These are phyloP conservation scores for Stichodactyla mertensii DNA, from an alignment of 64 coral and sea anemone species.

Conservation along the genomic window DNA sequence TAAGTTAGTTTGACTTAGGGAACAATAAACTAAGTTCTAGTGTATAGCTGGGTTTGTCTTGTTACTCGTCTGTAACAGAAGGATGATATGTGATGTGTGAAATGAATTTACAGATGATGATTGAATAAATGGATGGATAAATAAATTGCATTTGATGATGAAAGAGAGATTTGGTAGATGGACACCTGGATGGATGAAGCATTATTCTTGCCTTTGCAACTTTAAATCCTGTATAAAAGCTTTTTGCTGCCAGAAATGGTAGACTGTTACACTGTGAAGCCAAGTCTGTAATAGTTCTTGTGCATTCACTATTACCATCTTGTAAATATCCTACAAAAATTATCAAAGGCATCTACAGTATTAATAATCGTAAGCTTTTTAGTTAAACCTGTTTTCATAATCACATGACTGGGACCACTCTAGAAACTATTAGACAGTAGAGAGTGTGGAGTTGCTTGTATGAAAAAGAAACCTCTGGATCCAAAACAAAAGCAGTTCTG, in stretches of 20 bases:
- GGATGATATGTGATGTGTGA: too few species aligned
- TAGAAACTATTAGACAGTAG: too few species aligned
- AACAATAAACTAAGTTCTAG: too few species aligned
- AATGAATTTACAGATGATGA: too few species aligned
- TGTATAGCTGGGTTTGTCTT: too few species aligned
- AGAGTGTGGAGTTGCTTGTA: too few species aligned
- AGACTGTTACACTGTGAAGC: conserved; percentile 42
- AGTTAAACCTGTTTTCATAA: too few species aligned
- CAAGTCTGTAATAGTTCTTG: conserved; percentile 40
- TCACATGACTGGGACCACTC: too few species aligned
- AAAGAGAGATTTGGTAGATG: background rate
- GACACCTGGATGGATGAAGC: background rate
- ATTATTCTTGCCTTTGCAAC: conserved; percentile 52
- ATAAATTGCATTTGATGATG: background rate
- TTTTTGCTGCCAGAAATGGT: conserved; percentile 56
- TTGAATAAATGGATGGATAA: background rate
- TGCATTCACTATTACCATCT: conserved; percentile 67
- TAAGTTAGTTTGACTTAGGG: too few species aligned
- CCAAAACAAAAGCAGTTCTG: too few species aligned
- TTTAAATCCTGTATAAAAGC: conserved; percentile 75
- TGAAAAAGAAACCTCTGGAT: too few species aligned
- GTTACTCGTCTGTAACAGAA: too few species aligned
- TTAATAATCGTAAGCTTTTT: background rate
- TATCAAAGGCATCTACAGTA: background rate
- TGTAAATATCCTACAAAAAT: conserved; percentile 56